Evolutionary conservation across 2,888 invertebrate genomes (phyloP).

Genomic region (Leptopterna dolabrata): DNA sequence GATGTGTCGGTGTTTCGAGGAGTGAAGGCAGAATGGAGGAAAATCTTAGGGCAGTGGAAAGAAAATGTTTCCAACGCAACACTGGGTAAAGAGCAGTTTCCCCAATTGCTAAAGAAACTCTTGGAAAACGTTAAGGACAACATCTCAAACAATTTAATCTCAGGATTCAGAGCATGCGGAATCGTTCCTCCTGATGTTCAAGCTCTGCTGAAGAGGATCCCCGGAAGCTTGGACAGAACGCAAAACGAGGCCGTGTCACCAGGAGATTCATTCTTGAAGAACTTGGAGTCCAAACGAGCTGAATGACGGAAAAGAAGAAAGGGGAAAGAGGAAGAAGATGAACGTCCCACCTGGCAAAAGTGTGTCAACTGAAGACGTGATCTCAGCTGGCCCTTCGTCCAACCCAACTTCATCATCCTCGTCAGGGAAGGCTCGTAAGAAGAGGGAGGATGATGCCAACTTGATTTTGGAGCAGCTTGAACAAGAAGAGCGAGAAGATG

Average conservation of each 20-base stretch:
- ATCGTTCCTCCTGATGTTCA: not conserved
- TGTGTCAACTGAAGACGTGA: slow-evolving; percentile 4
- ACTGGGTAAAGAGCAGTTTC: not conserved
- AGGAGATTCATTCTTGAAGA: slow-evolving; percentile 29
- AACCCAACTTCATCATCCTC: not conserved
- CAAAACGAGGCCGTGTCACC: slow-evolving; percentile 4
- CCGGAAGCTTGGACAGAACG: not conserved
- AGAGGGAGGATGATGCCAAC: slow-evolving; percentile 18
- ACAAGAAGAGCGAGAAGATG: slow-evolving; percentile 11
- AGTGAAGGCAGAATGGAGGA: slow-evolving; percentile 58
- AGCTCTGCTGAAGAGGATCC: slow-evolving; percentile 30
- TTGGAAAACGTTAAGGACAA: slow-evolving; percentile 19
- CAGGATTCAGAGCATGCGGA: slow-evolving; percentile 29
- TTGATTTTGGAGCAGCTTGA: slow-evolving; percentile 26
- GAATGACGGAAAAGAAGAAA: not conserved
- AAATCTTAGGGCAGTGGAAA: slow-evolving; percentile 57
- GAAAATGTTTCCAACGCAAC: slow-evolving; percentile 15
- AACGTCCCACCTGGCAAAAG: slow-evolving; percentile 4
- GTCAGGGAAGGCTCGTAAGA: slow-evolving; percentile 13
- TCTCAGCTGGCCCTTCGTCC: not conserved
- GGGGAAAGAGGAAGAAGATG: not conserved
- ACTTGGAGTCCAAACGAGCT: slow-evolving; percentile 23
- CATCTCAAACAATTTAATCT: slow-evolving; percentile 3
- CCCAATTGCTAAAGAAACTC: not conserved
- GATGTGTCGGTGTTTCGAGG: slow-evolving; percentile 62